Conservation (phyloP, 2,888 invertebrate genomes). For the Catocala fraxini region DNA sequence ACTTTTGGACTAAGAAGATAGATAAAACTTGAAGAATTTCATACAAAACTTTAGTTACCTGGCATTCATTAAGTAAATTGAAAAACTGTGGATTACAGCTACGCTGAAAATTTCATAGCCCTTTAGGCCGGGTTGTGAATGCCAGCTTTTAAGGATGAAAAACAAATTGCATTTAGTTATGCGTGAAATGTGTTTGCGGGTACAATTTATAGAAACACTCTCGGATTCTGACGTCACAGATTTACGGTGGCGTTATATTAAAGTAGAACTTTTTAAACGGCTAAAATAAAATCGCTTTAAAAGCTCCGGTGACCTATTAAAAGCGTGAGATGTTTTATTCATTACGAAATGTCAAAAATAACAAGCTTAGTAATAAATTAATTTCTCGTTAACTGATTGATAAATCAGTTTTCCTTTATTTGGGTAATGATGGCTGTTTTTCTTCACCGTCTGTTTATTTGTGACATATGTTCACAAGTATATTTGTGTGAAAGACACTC, state of each 20-base stretch:
- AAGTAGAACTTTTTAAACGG: no score
- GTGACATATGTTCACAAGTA: no score
- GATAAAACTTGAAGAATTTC: constrained; percentile 20
- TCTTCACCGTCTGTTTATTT: no score
- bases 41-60: constrained; percentile 30
- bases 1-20: constrained; percentile 25
- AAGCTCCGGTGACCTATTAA: no score
- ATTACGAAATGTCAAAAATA: no score
- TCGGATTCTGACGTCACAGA: not conserved
- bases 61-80: constrained; percentile 39
- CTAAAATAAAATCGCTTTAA: no score
- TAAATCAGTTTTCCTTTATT: no score
- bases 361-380: no score
- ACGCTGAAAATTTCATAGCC: constrained; percentile 18
- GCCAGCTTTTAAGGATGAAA: constrained; percentile 22
- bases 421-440: no score
- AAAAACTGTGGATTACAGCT: constrained; percentile 20
- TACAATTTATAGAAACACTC: not conserved
- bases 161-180: constrained; percentile 28
- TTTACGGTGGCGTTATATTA: not conserved
- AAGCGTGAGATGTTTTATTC: no score
- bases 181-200: constrained; percentile 7
- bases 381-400: no score
- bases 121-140: constrained; percentile 22
- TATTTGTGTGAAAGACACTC: no score